Conservation (phyloP, 53 echinoderm and acorn worm genomes). For the Mesocentrotus franciscanus region DNA sequence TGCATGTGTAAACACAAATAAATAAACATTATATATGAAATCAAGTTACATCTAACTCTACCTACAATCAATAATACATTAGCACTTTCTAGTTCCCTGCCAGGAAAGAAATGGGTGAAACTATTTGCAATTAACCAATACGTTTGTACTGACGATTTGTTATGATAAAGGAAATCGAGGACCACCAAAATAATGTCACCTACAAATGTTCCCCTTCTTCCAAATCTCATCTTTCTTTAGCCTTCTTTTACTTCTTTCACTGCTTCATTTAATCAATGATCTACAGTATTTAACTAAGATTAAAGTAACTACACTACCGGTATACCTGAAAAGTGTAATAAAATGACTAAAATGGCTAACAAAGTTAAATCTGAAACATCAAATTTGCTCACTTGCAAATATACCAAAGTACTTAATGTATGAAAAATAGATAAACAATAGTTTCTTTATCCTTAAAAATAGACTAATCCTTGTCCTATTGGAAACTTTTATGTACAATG, state of each 20-base stretch:
- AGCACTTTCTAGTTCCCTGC: not conserved
- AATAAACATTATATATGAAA: too few relatives aligned
- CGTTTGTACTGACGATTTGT: not conserved
- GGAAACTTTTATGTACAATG: not conserved
- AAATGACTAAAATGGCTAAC: too few relatives aligned
- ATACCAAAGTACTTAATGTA: not conserved
- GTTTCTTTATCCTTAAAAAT: not conserved
- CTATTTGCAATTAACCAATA: not conserved
- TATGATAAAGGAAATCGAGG: too few relatives aligned
- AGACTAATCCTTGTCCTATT: not conserved
- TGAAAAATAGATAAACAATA: not conserved
- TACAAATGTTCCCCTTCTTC: not conserved
- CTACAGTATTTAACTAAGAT: not conserved
- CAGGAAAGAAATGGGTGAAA: not conserved
- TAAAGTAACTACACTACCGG: too few relatives aligned
- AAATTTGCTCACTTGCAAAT: not conserved
- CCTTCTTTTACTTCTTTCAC: not conserved
- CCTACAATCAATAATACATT: too few relatives aligned
- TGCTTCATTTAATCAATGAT: not conserved
- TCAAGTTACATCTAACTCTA: too few relatives aligned
- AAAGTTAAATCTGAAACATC: not conserved
- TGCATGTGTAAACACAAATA: too few relatives aligned
- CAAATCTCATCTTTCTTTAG: not conserved
- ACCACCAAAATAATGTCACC: not conserved
- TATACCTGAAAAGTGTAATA: too few relatives aligned